Percentiles rank a stretch among this genome's conserved stretches.
These are phyloP conservation scores for Melipona bicolor DNA, from an alignment of 2,888 invertebrate genomes.

Conservation along the genomic window DNA sequence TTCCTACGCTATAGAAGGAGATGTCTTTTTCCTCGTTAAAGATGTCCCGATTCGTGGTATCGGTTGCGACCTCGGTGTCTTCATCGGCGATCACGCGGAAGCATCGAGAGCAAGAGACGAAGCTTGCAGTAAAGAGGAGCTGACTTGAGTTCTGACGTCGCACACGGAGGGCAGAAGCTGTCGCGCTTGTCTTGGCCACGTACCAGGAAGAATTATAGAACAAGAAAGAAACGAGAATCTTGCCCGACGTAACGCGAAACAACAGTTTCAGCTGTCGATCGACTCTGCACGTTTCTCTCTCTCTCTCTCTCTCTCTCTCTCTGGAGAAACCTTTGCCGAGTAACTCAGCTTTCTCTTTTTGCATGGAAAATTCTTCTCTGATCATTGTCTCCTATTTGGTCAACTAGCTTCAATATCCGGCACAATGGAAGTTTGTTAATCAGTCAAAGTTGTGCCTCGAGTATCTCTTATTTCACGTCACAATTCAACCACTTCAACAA, in stretches of 20 bases:
- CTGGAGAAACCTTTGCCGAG: slow-evolving; percentile 2
- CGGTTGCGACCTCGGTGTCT: slow-evolving; percentile 27
- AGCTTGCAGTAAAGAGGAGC: slow-evolving; percentile 24
- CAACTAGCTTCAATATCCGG: neutral
- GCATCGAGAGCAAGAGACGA: slow-evolving; percentile 12
- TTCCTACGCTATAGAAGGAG: slow-evolving; percentile 48
- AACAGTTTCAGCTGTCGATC: slow-evolving; percentile 30
- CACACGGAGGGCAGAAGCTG: slow-evolving; percentile 5
- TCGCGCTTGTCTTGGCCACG: slow-evolving; percentile 31
- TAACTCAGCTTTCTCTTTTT: slow-evolving; percentile 5
- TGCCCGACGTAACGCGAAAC: slow-evolving; percentile 16
- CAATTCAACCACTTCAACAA: neutral
- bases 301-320: neutral
- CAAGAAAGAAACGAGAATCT: slow-evolving; percentile 17
- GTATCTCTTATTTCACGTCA: slow-evolving; percentile 5
- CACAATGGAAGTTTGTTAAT: slow-evolving; percentile 9
- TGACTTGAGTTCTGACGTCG: slow-evolving; percentile 4
- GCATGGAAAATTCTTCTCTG: neutral
- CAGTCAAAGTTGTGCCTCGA: slow-evolving; percentile 3
- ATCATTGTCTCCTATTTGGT: neutral
- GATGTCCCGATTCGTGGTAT: slow-evolving; percentile 57
- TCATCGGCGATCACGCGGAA: slow-evolving; percentile 48
- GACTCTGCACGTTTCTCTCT: slow-evolving; percentile 1
- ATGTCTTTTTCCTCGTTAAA: slow-evolving; percentile 64
- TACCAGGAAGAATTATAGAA: slow-evolving; percentile 20